Evolutionary conservation across 2,113 vertebrate species (phyloP).

Genomic region (Pimephales promelas): DNA sequence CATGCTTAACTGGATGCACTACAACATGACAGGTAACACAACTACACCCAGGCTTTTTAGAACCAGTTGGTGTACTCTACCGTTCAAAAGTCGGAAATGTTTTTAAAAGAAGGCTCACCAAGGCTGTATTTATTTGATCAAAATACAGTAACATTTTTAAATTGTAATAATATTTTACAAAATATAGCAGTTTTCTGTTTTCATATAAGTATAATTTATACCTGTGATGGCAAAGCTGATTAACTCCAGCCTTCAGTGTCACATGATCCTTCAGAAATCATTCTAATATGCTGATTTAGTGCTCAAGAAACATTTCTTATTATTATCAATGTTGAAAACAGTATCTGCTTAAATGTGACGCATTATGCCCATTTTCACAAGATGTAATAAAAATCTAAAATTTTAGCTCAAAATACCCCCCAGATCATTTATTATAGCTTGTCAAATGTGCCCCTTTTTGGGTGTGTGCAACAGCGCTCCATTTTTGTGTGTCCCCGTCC

Average conservation of each 20-base stretch:
- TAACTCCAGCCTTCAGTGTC: background rate
- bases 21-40: conserved; percentile 93
- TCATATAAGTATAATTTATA: background rate
- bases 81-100: background rate
- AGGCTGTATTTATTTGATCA: background rate
- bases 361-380: too few species aligned
- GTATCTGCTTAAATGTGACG: too few species aligned
- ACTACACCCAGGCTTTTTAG: background rate
- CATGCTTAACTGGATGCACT: conserved; percentile 99
- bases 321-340: background rate
- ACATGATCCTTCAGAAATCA: background rate
- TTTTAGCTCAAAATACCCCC: too few species aligned
- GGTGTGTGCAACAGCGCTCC: too few species aligned
- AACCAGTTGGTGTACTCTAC: background rate
- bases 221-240: background rate
- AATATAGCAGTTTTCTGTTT: background rate
- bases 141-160: background rate
- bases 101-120: background rate
- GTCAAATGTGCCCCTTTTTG: too few species aligned
- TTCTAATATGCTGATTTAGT: background rate
- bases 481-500: too few species aligned
- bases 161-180: too few species aligned
- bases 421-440: too few species aligned
- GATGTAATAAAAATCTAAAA: too few species aligned
- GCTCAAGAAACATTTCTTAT: background rate